Evolutionary conservation across 2,113 vertebrate genomes (phyloP).

Genomic region (Hiodon alosoides): DNA sequence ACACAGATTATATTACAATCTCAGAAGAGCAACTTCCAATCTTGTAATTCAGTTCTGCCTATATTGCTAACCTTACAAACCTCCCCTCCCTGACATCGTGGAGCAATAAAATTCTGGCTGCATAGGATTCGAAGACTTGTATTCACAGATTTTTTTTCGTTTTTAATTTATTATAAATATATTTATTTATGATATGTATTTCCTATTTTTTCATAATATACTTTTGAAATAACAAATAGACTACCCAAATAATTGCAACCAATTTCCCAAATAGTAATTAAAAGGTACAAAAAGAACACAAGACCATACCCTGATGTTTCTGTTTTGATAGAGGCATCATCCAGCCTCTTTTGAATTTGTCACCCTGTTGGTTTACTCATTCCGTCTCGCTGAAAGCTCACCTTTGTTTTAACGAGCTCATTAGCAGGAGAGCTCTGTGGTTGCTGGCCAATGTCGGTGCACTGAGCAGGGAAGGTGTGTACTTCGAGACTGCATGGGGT

Average conservation of each 20-base stretch:
- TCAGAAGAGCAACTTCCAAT: conserved; percentile 7
- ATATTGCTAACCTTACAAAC: not conserved
- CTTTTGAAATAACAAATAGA: too few relatives aligned
- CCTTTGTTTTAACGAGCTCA: conserved; percentile 19
- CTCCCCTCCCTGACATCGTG: too few relatives aligned
- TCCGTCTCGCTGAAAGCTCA: conserved; percentile 19
- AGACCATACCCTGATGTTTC: not conserved
- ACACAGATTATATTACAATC: not conserved
- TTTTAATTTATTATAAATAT: too few relatives aligned
- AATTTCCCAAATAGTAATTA: not conserved
- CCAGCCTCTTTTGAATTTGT: conserved; percentile 4
- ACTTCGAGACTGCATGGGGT: conserved; percentile 1
- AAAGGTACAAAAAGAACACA: not conserved
- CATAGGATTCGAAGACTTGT: too few relatives aligned
- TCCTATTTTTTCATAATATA: too few relatives aligned
- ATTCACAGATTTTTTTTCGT: too few relatives aligned
- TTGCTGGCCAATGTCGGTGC: conserved; percentile 4
- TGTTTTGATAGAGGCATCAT: not conserved
- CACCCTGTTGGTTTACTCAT: conserved; percentile 13
- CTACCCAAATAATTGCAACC: too few relatives aligned
- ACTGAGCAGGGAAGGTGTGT: conserved; percentile 11
- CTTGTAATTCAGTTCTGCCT: not conserved
- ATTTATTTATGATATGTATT: too few relatives aligned
- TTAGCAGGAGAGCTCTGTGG: conserved; percentile 8
- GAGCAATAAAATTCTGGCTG: too few relatives aligned